Percentiles rank a stretch among this genome's conserved stretches.
These are phyloP conservation scores for Epinotia brunnichana DNA, from an alignment of 2,888 invertebrate species.

Conservation along the genomic window DNA sequence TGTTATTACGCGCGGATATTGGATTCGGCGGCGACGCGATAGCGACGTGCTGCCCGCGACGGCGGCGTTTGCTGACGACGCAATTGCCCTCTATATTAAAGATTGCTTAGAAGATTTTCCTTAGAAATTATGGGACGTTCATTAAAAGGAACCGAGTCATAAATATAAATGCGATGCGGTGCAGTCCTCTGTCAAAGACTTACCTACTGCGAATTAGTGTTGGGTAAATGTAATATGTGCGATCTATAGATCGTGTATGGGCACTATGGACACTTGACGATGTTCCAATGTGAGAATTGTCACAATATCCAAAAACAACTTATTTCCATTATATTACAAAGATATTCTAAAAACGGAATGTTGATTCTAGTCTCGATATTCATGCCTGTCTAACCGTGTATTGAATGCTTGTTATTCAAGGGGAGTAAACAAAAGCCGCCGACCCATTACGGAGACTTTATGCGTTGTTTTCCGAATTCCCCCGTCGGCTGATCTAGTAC, in stretches of 20 bases:
- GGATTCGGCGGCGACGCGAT: constrained; percentile 74
- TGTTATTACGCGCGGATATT: constrained; percentile 83
- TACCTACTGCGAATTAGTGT: not conserved
- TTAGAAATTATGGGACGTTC: not conserved
- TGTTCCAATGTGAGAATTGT: not conserved
- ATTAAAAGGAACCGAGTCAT: not conserved
- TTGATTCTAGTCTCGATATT: not conserved
- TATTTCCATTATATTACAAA: too few species aligned
- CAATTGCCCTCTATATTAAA: constrained; percentile 12
- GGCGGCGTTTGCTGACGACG: constrained; percentile 19
- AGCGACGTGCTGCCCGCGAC: constrained; percentile 51
- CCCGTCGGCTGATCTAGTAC: constrained; percentile 32
- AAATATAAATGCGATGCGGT: not conserved
- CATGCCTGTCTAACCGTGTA: not conserved
- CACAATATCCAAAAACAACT: too few species aligned
- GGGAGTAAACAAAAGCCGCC: constrained; percentile 28
- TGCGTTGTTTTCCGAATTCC: constrained; percentile 36
- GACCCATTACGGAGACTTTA: constrained; percentile 30
- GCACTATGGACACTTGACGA: not conserved
- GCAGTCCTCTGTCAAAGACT: not conserved
- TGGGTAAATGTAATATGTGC: not conserved
- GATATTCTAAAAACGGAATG: not conserved
- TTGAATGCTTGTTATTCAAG: constrained; percentile 26
- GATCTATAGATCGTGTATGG: too few species aligned
- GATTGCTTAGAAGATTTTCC: constrained; percentile 9